Evolutionary conservation across 2,797 vertebrate genomes (phyloP), one percentile per base, ranked within the genome.

Genomic region (Peromyscus eremicus): DNA sequence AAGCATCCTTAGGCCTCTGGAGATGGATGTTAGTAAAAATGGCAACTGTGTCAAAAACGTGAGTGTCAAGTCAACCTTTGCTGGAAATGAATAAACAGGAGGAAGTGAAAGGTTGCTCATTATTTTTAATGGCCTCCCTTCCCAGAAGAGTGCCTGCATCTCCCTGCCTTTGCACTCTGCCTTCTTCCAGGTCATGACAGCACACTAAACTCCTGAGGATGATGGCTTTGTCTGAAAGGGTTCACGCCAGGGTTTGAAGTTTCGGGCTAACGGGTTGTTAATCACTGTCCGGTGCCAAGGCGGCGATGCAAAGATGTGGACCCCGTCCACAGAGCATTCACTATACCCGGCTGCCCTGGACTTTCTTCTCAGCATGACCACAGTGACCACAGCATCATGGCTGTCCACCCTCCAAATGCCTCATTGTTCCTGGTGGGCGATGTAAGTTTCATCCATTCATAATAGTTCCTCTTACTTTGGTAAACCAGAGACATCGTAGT

Each of bases 81-180:
- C 98, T 98, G 98, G 98, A 98, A 98, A 98, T 98, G 98, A 98
- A 99, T 98, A 99, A 98, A 98, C 98, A 98, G 97, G 98, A 98
- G 98, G 98, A 99, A 99, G 98, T 98, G 98, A 98, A 98, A 98
- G 98, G 96, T 97, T 98, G 98, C 98, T 99, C 98, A 99, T 99
- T 99, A 99, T 99, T 99, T 99, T 99, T 99, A 99, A 99, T 98
- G 99, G 98, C 98, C 98, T 98, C 98, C 98, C 99, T 99, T 99
- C 98, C 98, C 98, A 99, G 98, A 98, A 98, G 98, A 98, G 98
- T 96, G 98, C 98, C 98, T 98, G 70, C 99, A 99, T 99, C 98
- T 98, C 98, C 95, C 95, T 97, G 97, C 97, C 98, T 98, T 99
- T 92, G 97, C 98, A 98, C 98, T 98, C 98, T 98, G 98, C 98